A percentile compares a stretch with the other conserved stretches of the same genome.
These are phyloP conservation scores for Myathropa florea DNA, from an alignment of 2,888 invertebrate species.

Conservation along the genomic window DNA sequence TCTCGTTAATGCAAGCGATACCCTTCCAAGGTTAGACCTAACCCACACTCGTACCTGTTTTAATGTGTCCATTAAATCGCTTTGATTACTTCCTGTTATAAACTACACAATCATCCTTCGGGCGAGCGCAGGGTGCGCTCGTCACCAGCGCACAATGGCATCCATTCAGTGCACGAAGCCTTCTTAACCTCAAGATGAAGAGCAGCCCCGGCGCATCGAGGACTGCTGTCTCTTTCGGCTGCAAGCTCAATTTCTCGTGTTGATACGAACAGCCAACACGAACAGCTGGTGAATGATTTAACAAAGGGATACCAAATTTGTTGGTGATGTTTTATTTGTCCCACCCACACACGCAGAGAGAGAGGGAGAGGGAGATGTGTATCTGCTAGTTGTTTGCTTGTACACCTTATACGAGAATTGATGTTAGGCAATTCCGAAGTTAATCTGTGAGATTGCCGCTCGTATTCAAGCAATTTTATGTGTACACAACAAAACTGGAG, in stretches of 20 bases:
- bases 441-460: conserved; percentile 64
- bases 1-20: conserved; percentile 29
- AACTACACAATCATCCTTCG: conserved; percentile 26
- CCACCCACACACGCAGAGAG: background rate
- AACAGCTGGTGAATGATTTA: conserved; percentile 30
- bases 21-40: conserved; percentile 3
- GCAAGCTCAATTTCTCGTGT: background rate
- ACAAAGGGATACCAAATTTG: conserved; percentile 14
- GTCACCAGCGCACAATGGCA: background rate
- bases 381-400: conserved; percentile 15
- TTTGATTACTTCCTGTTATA: conserved; percentile 34
- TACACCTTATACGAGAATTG: conserved; percentile 63
- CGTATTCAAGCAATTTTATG: conserved; percentile 58
- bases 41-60: background rate
- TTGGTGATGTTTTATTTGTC: conserved; percentile 36
- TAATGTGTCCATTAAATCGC: conserved; percentile 48
- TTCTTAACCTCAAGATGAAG: background rate
- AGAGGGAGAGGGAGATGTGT: background rate
- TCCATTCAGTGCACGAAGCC: background rate
- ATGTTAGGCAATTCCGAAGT: conserved; percentile 63
- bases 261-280: conserved; percentile 37
- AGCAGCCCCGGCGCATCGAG: background rate
- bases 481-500: conserved; percentile 59
- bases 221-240: background rate
- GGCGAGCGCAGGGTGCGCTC: background rate